Evolutionary conservation across 2,888 invertebrate species (phyloP).

Genomic region (Caenorhabditis japonica): DNA sequence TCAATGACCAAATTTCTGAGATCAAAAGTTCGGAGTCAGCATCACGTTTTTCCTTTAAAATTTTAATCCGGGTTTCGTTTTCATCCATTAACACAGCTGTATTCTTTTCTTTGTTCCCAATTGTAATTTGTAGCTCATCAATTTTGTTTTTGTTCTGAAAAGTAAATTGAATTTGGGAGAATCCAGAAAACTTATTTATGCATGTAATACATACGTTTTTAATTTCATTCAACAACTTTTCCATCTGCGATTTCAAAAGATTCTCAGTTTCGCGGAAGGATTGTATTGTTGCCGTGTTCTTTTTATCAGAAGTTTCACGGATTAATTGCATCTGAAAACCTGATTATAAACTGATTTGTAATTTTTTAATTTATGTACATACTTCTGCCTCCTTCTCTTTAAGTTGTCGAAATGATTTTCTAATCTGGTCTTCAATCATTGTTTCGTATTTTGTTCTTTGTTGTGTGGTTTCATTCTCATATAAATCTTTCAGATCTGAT

Average conservation of each 20-base stretch:
- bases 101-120: conserved; percentile 16
- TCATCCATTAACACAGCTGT: conserved; percentile 19
- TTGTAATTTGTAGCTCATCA: conserved; percentile 8
- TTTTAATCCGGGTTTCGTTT: conserved; percentile 17
- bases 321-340: conserved; percentile 8
- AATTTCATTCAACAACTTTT: conserved; percentile 11
- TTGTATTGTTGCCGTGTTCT: conserved; percentile 22
- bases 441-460: conserved; percentile 53
- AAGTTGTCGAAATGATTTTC: conserved; percentile 48
- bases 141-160: conserved; percentile 34
- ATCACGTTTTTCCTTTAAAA: conserved; percentile 23
- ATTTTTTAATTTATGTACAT: neutral
- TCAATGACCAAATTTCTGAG: conserved; percentile 61
- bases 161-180: neutral
- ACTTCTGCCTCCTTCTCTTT: conserved; percentile 52
- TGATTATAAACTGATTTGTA: neutral
- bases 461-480: conserved; percentile 50
- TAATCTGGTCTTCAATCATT: conserved; percentile 57
- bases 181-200: neutral
- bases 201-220: conserved; percentile 8
- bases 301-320: neutral
- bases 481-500: conserved; percentile 53
- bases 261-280: conserved; percentile 44
- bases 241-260: conserved; percentile 19
- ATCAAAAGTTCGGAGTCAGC: conserved; percentile 52